Evolutionary conservation across 2,797 vertebrate genomes (phyloP).

Genomic region (Discoglossus pictus): DNA sequence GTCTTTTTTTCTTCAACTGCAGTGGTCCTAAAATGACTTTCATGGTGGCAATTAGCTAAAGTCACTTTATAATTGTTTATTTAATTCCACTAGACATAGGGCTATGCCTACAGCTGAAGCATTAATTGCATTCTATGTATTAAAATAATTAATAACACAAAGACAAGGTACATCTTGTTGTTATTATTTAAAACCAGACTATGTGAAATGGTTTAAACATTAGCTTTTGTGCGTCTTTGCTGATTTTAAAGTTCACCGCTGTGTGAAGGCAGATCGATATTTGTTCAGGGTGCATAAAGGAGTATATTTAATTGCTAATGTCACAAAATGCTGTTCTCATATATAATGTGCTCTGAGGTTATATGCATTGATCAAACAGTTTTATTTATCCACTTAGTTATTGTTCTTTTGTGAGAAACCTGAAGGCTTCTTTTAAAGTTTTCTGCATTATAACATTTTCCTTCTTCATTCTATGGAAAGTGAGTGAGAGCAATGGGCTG

Average conservation of each 20-base stretch:
- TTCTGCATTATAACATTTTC: too few species aligned
- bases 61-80: slow-evolving; percentile 36
- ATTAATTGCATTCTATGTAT: slow-evolving; percentile 6
- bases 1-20: too few species aligned
- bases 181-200: slow-evolving; percentile 29
- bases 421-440: too few species aligned
- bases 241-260: slow-evolving; percentile 16
- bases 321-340: slow-evolving; percentile 25
- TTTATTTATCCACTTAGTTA: slow-evolving; percentile 19
- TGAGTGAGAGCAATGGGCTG: too few species aligned
- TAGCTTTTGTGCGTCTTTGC: slow-evolving; percentile 10
- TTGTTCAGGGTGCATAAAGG: slow-evolving; percentile 36
- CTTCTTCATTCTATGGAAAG: too few species aligned
- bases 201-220: slow-evolving; percentile 35
- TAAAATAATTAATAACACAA: slow-evolving; percentile 37
- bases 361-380: slow-evolving; percentile 28
- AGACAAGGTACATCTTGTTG: slow-evolving; percentile 22
- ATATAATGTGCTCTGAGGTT: slow-evolving; percentile 22
- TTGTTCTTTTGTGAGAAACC: neutral
- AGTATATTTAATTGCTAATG: slow-evolving; percentile 20
- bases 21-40: slow-evolving; percentile 34
- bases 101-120: slow-evolving; percentile 4
- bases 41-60: slow-evolving; percentile 21
- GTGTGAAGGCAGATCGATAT: slow-evolving; percentile 32
- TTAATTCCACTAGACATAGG: slow-evolving; percentile 18